phyloP scores from a whole-genome alignment of 2,797 vertebrate genomes.

The Cuculus canorus region DNA sequence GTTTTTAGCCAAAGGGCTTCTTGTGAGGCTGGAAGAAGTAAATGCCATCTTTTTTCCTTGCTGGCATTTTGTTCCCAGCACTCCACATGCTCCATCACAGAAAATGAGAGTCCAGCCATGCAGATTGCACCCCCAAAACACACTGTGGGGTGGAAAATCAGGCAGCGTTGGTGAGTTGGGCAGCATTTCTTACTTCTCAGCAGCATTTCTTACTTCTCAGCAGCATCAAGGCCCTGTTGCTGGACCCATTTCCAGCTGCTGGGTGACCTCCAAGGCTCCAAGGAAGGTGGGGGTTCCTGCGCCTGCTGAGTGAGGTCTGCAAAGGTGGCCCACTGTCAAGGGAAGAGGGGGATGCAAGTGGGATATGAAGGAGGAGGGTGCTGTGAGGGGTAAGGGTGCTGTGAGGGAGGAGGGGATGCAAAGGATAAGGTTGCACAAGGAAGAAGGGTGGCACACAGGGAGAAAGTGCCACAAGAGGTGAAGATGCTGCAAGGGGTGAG shows the following conservation, averaged over 20 bases:
- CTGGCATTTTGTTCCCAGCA: neutral
- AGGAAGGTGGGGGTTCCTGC: neutral
- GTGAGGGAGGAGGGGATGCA: too few species aligned
- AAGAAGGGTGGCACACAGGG: neutral
- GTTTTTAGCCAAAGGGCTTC: neutral
- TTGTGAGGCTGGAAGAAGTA: neutral
- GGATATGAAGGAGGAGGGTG: neutral
- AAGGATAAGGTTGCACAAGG: neutral
- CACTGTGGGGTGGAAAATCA: fast-evolving
- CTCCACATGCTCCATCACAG: fast-evolving
- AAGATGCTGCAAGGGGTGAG: neutral
- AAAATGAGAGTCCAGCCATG: neutral
- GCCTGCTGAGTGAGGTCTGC: neutral
- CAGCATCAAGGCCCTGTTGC: neutral
- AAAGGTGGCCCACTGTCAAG: neutral
- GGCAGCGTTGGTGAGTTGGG: fast-evolving
- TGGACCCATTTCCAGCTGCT: neutral
- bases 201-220: neutral
- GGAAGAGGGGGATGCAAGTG: neutral
- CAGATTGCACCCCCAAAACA: neutral
- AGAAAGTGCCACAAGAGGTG: neutral
- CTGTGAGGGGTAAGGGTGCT: neutral
- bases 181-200: neutral
- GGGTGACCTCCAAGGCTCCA: neutral
- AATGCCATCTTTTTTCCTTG: neutral